Percentiles rank a stretch among this genome's conserved stretches.
Evolutionary conservation across 2,113 vertebrate species (phyloP).

Genomic region (Sula dactylatra): DNA sequence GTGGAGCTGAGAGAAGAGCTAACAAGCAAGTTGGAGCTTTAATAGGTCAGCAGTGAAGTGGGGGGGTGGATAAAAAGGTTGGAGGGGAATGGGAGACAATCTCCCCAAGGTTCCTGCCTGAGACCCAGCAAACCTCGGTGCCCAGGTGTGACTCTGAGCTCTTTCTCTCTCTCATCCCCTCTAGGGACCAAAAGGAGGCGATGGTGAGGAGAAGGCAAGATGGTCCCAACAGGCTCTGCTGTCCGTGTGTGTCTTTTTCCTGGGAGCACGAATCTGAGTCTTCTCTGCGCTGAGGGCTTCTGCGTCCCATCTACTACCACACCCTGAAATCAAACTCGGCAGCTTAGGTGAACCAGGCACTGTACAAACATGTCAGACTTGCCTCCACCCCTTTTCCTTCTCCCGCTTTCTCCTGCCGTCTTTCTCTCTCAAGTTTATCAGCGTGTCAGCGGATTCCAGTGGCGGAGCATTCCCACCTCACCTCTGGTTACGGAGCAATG

Average conservation of each 20-base stretch:
- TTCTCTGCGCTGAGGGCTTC: background rate
- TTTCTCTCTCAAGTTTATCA: background rate
- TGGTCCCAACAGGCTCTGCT: background rate
- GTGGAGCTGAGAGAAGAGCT: background rate
- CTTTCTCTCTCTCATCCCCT: background rate
- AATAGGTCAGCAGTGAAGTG: background rate
- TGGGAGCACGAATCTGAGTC: background rate
- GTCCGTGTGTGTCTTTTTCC: background rate
- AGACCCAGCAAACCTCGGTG: background rate
- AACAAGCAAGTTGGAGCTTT: background rate
- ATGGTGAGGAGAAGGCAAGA: background rate
- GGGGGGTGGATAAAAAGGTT: background rate
- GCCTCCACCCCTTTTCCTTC: slow-evolving; percentile 57
- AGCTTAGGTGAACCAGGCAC: slow-evolving; percentile 69
- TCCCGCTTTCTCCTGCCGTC: slow-evolving; percentile 33
- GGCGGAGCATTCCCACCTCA: background rate
- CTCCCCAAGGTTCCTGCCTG: background rate
- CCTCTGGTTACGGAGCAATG: background rate
- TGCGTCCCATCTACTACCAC: slow-evolving; percentile 73
- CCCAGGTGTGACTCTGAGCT: background rate
- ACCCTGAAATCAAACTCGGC: slow-evolving; percentile 77
- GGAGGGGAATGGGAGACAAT: background rate
- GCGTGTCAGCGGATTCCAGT: background rate
- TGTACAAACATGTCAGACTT: slow-evolving; percentile 67
- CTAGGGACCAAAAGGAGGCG: background rate